Evolutionary conservation across 2,888 invertebrate species (phyloP), one percentile per base, ranked within the genome.

Genomic region (Papilio protenor): DNA sequence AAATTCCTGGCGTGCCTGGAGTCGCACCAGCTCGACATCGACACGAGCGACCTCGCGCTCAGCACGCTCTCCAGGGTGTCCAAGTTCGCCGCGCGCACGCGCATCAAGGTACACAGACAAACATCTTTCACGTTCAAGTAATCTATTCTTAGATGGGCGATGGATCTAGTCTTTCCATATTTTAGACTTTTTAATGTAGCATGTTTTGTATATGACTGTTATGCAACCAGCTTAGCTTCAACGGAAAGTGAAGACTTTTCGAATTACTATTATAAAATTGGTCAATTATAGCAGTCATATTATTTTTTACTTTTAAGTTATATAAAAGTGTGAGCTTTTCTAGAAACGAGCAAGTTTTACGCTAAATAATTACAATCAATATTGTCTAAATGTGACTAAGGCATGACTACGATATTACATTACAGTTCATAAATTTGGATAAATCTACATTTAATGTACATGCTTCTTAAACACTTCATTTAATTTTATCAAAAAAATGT

Each of bases 31-130:
- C 95, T 98, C 84, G 97, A 98, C 90, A 97, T 98, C 85, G 98
- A 98, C 90, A 98, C 98, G 78, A 97, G 97, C 90, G 98, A 98
- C 90, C 96, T 98, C 80, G 97, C 97, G 85, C 96, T 97, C 87
- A 98, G 98, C 86, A 98, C 98, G 79, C 95, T 98, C 83, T 97
- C 98, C 84, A 98, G 98, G 95, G 98, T 98, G 82, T 97, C 98
- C 88, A 98, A 98, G 95, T 97, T 98, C 91, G 98, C 98, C 64
- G 96, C 97, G 80, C 96, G 97, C 85, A 98, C 98, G 77, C 96
- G 97, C 85, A 96, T 97, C 88, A 98, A 98, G 96, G 96, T 96
- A 90, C 47, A 45, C 18, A 21, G 23, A 45, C 4, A 27, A 21
- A 47, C 3, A 69, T 33, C 49, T 64, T 16, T 11, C 27, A 69